Conservation (phyloP, 2,797 vertebrate genomes). For the Macrochelys suwanniensis region DNA sequence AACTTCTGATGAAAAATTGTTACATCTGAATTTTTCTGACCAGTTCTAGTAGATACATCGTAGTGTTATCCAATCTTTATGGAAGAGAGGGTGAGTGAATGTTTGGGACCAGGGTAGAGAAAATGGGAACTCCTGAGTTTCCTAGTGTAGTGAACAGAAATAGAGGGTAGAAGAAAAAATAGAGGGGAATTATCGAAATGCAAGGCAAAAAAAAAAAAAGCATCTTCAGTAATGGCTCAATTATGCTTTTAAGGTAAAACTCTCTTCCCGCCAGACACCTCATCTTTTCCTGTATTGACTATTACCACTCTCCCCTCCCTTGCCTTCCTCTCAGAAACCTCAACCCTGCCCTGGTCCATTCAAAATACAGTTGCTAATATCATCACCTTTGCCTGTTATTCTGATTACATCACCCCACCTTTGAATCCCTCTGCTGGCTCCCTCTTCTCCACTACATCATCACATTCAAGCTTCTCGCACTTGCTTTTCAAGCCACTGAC, state of each 20-base stretch:
- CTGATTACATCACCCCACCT: not conserved
- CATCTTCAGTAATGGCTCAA: not conserved
- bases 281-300: not conserved
- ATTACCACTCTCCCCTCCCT: not conserved
- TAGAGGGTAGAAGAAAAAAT: not conserved
- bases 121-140: not conserved
- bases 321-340: not conserved
- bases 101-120: not conserved
- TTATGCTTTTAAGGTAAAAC: not conserved
- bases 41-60: not conserved
- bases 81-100: not conserved
- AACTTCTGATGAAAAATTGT: not conserved
- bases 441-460: too few species aligned
- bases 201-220: not conserved
- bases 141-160: not conserved
- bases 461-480: not conserved
- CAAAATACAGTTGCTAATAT: not conserved
- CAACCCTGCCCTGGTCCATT: not conserved
- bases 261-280: not conserved
- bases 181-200: not conserved
- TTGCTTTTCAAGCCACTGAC: not conserved
- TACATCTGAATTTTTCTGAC: not conserved
- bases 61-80: not conserved
- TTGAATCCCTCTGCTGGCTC: not conserved
- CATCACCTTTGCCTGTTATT: not conserved